Conservation (phyloP, 30 jellyfish, hydroid and myxozoan species). For the Cassiopea andromeda region DNA sequence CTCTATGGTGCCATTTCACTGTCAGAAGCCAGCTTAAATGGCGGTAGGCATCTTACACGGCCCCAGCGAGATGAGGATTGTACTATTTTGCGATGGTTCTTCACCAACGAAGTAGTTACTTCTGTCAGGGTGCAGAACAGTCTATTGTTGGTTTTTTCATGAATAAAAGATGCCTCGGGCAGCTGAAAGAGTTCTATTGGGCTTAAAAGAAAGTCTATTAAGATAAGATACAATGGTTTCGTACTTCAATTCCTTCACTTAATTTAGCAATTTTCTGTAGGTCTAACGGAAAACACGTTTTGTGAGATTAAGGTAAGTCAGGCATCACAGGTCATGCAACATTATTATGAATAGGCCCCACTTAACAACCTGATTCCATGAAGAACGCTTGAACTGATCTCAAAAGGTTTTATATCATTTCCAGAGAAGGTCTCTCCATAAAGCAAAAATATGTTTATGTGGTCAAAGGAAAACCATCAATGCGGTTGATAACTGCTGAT, state of each 20-base stretch:
- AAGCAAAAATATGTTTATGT: neutral
- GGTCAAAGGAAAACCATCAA: neutral
- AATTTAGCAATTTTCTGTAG: neutral
- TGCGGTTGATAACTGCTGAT: neutral
- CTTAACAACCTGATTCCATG: neutral
- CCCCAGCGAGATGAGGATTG: neutral
- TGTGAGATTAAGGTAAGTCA: neutral
- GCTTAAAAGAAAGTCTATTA: constrained; percentile 10
- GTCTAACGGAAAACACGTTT: neutral
- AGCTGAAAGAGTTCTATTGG: constrained; percentile 42
- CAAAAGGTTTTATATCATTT: neutral
- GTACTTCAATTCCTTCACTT: neutral
- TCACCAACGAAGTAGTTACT: neutral
- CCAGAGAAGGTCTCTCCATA: neutral
- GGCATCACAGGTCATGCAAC: neutral
- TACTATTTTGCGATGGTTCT: neutral
- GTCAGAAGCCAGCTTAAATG: neutral
- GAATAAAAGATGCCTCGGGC: constrained; percentile 28
- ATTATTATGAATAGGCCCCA: neutral
- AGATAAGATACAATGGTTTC: constrained; percentile 28
- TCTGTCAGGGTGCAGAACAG: neutral
- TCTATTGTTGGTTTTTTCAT: constrained; percentile 7
- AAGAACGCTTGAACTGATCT: neutral
- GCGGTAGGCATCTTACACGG: neutral
- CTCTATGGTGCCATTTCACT: neutral